Evolutionary conservation across 2,113 vertebrate species (phyloP), one percentile per base, ranked within the genome.

Genomic region (Neolamprologus variostigma): DNA sequence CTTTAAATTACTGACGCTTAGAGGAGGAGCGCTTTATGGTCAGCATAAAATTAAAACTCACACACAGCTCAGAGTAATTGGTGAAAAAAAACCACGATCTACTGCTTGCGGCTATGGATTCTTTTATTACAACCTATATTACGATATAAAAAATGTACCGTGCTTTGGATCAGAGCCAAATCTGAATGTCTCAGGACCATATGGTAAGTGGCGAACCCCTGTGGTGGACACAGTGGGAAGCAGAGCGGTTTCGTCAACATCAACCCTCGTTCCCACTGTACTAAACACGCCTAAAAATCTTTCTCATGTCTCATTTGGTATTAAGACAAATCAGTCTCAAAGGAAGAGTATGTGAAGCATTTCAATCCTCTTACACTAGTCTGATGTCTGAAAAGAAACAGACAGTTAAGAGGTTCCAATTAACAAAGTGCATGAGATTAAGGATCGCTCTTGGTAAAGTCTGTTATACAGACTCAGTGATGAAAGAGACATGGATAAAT

Each of bases 371-470:
- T 96, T 95, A 96, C 89, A 55, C 61, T 68, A 85, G 94, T 96
- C 95, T 93, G 91, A 96, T 91, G 94, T 95, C 95, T 96, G 95
- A 95, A 91, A 89, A 91, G 84, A 86, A 76, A 94, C 93, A 94
- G 95, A 96, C 94, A 94, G 88, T 90, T 95, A 92, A 92, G 89
- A 93, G 59, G 91, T 81, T 90, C 82, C 90, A 93, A 93, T 95
- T 95, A 96, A 95, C 95, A 94, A 95, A 95, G 93, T 93, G 93
- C 86, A 83, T 9, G 66, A 96, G 95, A 96, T 96, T 95, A 96
- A 87, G 76, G 87, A 57, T 63, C 83, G 23, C 78, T 59, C 84
- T 86, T 84, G 81, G 83, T 71, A 53, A 84, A 57, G 78, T 87
- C 47, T 53, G 71, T 83, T 85, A 83, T 80, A 33, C 5, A 6